Evolutionary conservation across 30 jellyfish, hydroid and myxozoan species (phyloP), one percentile per base, ranked within the genome.

Genomic region (Sanderia malayensis): DNA sequence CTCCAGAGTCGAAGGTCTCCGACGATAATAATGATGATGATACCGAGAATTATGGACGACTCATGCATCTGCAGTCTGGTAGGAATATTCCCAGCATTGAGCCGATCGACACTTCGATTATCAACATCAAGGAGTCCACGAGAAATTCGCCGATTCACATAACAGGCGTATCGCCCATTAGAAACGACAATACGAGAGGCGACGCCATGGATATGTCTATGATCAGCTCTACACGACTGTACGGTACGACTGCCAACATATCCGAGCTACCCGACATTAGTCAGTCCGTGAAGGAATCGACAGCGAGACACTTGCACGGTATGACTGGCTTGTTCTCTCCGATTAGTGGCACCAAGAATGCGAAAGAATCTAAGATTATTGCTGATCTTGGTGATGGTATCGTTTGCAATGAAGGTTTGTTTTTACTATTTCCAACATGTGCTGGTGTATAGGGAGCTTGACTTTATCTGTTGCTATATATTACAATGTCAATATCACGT

Each of bases 281-380:
- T 0, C 44, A 68, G 7, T 63, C 82, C 2, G 81, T 81, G 2
- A 81, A 81, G 70, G 93, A 81, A 31, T 81, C 93, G 73, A 81
- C 93, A 25, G 93, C 93, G 65, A 81, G 76, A 31, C 69, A 70
- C 19, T 44, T 81, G 13, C 93, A 81, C 55, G 93, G 93, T 31
- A 81, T 81, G n/a, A 81, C 93, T 27, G 87, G 80, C 21, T 31
- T 76, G 71, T 76, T 61, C 53, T 76, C 87, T 75, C 87, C 87
- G 15, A 76, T 76, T 26, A 61, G 46, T 10, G 81, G 64, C 58
- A 32, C 68, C 31, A 17, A 49, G 30, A 44, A 69, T 4, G 41
- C 68, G 52, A 37, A 13, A 37, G 52, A 37, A 37, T 37, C 6
- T 13, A 37, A 37, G 52, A 37, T 4, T 37, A 37, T 13, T 37